Base-by-base conservation (phyloP, 2,797 vertebrate species). In the Pseudochirops corinnae region DNA sequence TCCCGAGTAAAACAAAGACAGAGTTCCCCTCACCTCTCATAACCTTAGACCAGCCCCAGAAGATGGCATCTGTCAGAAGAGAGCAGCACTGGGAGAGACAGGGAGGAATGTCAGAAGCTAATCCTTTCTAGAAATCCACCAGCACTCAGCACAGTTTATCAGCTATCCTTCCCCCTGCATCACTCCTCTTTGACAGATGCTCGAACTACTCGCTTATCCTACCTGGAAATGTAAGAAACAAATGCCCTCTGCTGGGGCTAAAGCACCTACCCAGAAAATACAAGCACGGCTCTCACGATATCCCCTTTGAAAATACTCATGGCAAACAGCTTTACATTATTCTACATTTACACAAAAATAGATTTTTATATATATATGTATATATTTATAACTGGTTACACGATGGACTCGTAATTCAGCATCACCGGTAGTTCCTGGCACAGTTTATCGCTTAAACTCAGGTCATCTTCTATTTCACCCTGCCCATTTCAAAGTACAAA, bases 321-420 rank as follows among this genome's bases (percentile, higher is more conserved):
- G 92, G 98, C 98, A 98, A 98, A 97, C 97, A 98, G 98, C 94
- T 98, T 98, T 98, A 98, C 98, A 90, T 98, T 97, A 96, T 98
- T 97, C 98, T 98, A 98, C 98, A 97, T 97, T 97, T 98, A 98
- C 98, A 98, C 98, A 99, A 99, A 99, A 99, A 98, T 99, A 99
- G 98, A 99, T 98, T 98, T 98, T 98, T 91, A 67, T 94, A 62
- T 98, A 67, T 98, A 96, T 98, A 97, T 98, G 96, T 97, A 98
- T 98, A 97, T 98, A 97, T 98, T 98, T 99, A 98, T 99, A 98
- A 97, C 97, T 94, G 91, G 98, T 97, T 98, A 98, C 93, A 93
- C 95, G 94, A 94, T 97, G 98, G 97, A 97, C 87, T 97, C 97
- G 95, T 97, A 97, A 97, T 33, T 90, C 97, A 98, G 97, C 98